Percentiles rank a stretch among this genome's conserved stretches.
These are phyloP conservation scores for Chrysotoxum bicinctum DNA, from an alignment of 2,888 invertebrate species.

Conservation along the genomic window DNA sequence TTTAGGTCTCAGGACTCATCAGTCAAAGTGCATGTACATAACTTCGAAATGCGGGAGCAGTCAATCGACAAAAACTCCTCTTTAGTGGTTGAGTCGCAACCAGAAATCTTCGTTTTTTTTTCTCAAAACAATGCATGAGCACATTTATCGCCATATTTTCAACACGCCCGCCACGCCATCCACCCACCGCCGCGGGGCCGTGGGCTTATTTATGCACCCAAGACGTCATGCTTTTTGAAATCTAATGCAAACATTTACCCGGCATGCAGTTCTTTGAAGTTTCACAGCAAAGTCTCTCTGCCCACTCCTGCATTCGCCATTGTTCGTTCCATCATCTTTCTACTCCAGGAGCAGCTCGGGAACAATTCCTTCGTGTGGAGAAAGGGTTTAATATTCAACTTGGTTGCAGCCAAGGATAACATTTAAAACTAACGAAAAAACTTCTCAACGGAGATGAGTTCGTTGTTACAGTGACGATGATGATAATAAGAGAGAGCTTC, in stretches of 20 bases:
- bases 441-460: conserved; percentile 52
- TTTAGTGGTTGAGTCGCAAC: neutral
- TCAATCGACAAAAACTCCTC: conserved; percentile 40
- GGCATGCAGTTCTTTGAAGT: conserved; percentile 53
- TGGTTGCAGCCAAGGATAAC: conserved; percentile 33
- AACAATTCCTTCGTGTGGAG: too few relatives aligned
- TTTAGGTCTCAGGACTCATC: conserved; percentile 56
- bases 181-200: too few relatives aligned
- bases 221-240: conserved; percentile 66
- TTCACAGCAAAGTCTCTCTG: neutral
- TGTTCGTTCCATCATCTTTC: conserved; percentile 22
- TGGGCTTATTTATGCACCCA: conserved; percentile 36
- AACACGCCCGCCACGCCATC: too few relatives aligned
- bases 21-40: conserved; percentile 38
- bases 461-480: conserved; percentile 26
- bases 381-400: conserved; percentile 25
- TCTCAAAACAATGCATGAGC: conserved; percentile 30
- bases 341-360: neutral
- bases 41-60: conserved; percentile 13
- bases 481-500: neutral
- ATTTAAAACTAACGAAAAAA: conserved; percentile 65
- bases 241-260: conserved; percentile 64
- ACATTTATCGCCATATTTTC: neutral
- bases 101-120: conserved; percentile 5
- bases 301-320: conserved; percentile 8